These are phyloP conservation scores for Tetraneura akinire DNA, from an alignment of 1,140 invertebrate species.

Conservation along the genomic window DNA sequence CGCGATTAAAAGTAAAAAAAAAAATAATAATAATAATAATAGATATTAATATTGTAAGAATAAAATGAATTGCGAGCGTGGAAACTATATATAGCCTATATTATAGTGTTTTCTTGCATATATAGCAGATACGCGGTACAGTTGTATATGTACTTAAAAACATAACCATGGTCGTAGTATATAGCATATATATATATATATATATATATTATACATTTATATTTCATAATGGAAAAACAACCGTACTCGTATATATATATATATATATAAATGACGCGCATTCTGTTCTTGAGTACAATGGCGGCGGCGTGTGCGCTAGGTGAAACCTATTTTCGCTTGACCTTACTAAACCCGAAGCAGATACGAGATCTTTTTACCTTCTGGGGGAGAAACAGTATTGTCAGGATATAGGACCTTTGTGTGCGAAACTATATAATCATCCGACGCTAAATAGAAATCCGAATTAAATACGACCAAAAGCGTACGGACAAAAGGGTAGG, in stretches of 20 bases:
- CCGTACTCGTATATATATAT: background rate
- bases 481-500: constrained; percentile 18
- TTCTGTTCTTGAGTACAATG: constrained; percentile 29
- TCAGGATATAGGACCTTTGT: constrained; percentile 35
- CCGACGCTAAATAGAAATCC: constrained; percentile 43
- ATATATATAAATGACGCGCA: background rate
- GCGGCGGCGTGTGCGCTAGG: constrained; percentile 14
- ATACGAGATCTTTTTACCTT: constrained; percentile 50
- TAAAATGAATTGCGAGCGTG: too few relatives aligned
- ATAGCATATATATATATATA: too few relatives aligned
- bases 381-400: constrained; percentile 48
- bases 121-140: too few relatives aligned
- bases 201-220: too few relatives aligned
- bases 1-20: too few relatives aligned
- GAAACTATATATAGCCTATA: too few relatives aligned
- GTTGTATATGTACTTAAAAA: too few relatives aligned
- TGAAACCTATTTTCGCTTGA: constrained; percentile 41
- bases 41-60: too few relatives aligned
- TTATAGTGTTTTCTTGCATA: too few relatives aligned
- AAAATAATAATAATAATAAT: too few relatives aligned
- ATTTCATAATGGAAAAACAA: too few relatives aligned
- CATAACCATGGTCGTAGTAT: too few relatives aligned
- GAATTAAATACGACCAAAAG: background rate
- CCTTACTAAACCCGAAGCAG: constrained; percentile 38
- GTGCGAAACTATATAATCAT: constrained; percentile 19